Conservation (phyloP, 2,888 invertebrate genomes). For the Leptopilina drosophilae region DNA sequence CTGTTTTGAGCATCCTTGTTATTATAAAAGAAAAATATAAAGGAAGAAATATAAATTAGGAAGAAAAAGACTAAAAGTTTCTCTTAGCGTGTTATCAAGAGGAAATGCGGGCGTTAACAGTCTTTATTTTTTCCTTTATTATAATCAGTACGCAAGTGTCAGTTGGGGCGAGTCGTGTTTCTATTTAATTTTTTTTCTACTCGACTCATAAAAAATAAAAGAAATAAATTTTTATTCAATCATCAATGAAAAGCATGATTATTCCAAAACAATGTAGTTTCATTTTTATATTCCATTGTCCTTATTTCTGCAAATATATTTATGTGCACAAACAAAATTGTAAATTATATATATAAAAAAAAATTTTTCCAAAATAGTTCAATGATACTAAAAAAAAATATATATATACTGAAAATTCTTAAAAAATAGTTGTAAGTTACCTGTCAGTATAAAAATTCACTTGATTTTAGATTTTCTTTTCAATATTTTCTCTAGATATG, state of each 20-base stretch:
- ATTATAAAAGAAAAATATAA: neutral
- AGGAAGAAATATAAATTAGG: neutral
- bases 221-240: neutral
- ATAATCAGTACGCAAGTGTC: constrained; percentile 61
- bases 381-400: too few relatives aligned
- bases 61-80: neutral
- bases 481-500: too few relatives aligned
- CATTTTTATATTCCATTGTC: too few relatives aligned
- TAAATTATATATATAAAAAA: too few relatives aligned
- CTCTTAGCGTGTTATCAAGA: constrained; percentile 23
- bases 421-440: too few relatives aligned
- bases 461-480: neutral
- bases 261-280: too few relatives aligned
- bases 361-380: too few relatives aligned
- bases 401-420: too few relatives aligned
- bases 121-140: constrained; percentile 21
- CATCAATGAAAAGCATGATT: too few relatives aligned
- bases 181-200: constrained; percentile 43
- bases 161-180: constrained; percentile 68
- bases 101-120: neutral
- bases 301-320: too few relatives aligned
- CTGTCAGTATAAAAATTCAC: too few relatives aligned
- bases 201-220: neutral
- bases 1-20: constrained; percentile 1
- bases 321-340: too few relatives aligned